These are phyloP conservation scores for Archilochus colubris DNA, from an alignment of 2,113 vertebrate species.

Conservation along the genomic window DNA sequence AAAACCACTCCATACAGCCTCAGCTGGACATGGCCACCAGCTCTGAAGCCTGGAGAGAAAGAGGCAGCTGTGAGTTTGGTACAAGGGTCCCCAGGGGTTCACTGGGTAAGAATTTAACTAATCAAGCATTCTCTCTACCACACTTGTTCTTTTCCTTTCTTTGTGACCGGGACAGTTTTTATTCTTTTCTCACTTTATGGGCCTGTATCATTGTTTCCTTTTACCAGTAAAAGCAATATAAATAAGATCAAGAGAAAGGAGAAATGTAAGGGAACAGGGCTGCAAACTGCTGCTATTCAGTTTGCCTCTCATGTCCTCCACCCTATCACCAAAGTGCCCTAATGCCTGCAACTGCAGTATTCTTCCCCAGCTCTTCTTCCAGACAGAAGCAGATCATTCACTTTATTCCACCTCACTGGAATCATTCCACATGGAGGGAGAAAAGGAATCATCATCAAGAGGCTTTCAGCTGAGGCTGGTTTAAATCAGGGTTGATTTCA, in stretches of 20 bases:
- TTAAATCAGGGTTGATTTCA: background rate
- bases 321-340: background rate
- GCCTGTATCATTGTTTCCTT: background rate
- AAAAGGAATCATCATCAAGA: background rate
- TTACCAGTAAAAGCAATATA: constrained; percentile 8
- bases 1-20: background rate
- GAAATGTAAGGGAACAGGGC: background rate
- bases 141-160: background rate
- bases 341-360: background rate
- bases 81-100: background rate
- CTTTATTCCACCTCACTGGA: background rate
- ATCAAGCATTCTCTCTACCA: background rate
- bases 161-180: background rate
- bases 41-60: background rate
- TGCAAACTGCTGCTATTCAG: background rate
- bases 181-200: constrained; percentile 24
- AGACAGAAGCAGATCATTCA: background rate
- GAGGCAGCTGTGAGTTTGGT: background rate
- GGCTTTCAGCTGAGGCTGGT: background rate
- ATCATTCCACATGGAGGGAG: background rate
- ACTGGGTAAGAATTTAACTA: background rate
- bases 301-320: background rate
- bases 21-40: background rate
- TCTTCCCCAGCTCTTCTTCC: background rate
- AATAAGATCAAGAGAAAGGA: background rate